These are phyloP conservation scores for Acrocera orbiculus DNA, from an alignment of 2,888 invertebrate species.

Conservation along the genomic window DNA sequence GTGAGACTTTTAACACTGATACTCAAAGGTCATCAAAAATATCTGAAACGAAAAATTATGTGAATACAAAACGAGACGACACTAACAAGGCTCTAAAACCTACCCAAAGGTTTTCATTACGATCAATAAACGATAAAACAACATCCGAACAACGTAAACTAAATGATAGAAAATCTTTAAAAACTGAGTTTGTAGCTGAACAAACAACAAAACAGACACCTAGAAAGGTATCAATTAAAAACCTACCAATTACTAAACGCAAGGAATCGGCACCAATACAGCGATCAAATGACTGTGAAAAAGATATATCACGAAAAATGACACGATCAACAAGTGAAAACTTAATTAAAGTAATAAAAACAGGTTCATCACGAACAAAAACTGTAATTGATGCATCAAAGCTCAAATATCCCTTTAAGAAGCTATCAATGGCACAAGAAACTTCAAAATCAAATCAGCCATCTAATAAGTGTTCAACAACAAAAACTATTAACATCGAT, in stretches of 20 bases:
- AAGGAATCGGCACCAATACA: constrained; percentile 31
- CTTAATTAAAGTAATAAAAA: constrained; percentile 37
- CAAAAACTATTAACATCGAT: constrained; percentile 37
- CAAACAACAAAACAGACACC: not conserved
- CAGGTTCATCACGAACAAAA: constrained; percentile 15
- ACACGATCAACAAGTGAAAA: constrained; percentile 40
- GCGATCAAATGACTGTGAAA: constrained; percentile 30
- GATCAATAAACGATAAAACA: too few relatives aligned
- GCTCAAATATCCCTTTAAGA: too few relatives aligned
- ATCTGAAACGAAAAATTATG: constrained; percentile 10
- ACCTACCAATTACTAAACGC: constrained; percentile 27
- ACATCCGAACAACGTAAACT: constrained; percentile 1
- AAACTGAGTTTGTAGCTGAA: not conserved
- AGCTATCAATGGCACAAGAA: too few relatives aligned
- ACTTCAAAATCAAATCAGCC: too few relatives aligned
- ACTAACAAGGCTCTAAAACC: too few relatives aligned
- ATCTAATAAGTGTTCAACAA: constrained; percentile 33
- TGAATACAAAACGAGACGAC: too few relatives aligned
- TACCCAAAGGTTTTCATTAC: not conserved
- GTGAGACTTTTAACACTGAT: constrained; percentile 7
- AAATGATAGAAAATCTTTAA: not conserved
- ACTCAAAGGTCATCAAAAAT: constrained; percentile 12
- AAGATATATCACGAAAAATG: constrained; percentile 31
- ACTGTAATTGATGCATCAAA: constrained; percentile 19
- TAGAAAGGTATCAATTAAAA: constrained; percentile 16